phyloP scores from a whole-genome alignment of 2,797 vertebrate species.

The Pelobates cultripes region DNA sequence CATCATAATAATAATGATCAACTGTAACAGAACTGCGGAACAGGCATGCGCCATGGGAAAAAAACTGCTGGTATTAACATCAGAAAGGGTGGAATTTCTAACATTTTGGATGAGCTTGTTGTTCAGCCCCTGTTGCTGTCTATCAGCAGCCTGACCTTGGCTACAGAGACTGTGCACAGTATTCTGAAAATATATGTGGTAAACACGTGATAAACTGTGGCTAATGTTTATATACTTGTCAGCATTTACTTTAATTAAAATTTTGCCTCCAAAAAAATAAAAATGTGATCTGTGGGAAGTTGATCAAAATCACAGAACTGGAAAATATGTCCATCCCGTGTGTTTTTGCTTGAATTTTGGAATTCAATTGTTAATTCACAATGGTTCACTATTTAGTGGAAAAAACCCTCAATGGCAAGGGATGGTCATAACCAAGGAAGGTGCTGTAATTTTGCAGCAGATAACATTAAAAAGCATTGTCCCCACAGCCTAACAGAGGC shows the following conservation, averaged over 20 bases:
- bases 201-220: conserved; percentile 81
- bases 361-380: too few species aligned
- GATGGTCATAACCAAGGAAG: too few species aligned
- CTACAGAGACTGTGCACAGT: conserved; percentile 96
- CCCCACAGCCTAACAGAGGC: too few species aligned
- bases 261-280: conserved; percentile 45
- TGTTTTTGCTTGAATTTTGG: too few species aligned
- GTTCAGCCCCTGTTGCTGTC: conserved; percentile 95
- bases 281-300: too few species aligned
- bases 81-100: conserved; percentile 99
- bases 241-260: conserved; percentile 64
- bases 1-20: too few species aligned
- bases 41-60: conserved; percentile 93
- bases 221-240: conserved; percentile 48
- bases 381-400: too few species aligned
- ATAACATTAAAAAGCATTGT: too few species aligned
- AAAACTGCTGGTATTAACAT: conserved; percentile 95
- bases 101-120: conserved; percentile 96
- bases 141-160: conserved; percentile 87
- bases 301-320: too few species aligned
- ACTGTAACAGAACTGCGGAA: conserved; percentile 97
- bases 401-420: too few species aligned
- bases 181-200: conserved; percentile 99
- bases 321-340: too few species aligned
- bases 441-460: too few species aligned